Percentiles rank a stretch among this genome's conserved stretches.
These are phyloP conservation scores for Rhysida immarginata DNA, from an alignment of 1,140 invertebrate genomes.

Conservation along the genomic window DNA sequence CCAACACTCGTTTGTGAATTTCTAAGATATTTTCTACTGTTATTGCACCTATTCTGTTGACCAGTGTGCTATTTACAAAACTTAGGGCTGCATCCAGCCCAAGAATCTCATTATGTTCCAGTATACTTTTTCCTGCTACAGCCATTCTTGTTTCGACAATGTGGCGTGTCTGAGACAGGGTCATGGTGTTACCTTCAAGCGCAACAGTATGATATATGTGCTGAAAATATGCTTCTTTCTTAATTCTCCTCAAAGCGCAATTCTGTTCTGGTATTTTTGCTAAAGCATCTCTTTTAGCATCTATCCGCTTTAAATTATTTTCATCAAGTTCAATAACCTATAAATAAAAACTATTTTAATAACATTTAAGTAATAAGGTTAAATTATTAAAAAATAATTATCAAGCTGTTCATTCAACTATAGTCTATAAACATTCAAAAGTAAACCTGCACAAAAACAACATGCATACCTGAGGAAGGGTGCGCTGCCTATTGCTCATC, in stretches of 20 bases:
- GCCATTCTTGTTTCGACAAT: constrained; percentile 87
- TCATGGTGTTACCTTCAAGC: constrained; percentile 95
- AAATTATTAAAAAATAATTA: background rate
- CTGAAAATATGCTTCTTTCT: constrained; percentile 83
- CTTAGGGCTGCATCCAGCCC: constrained; percentile 88
- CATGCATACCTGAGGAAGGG: constrained; percentile 44
- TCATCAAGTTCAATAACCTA: constrained; percentile 75
- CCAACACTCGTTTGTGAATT: constrained; percentile 81
- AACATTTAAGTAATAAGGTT: background rate
- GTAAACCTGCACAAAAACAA: too few species aligned
- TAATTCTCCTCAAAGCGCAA: constrained; percentile 62
- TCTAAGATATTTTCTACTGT: constrained; percentile 74
- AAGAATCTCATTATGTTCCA: constrained; percentile 92
- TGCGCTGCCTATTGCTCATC: constrained; percentile 61
- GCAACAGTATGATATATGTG: constrained; percentile 96
- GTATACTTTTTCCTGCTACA: constrained; percentile 81
- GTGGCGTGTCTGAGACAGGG: constrained; percentile 75
- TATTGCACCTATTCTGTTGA: constrained; percentile 48
- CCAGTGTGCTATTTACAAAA: constrained; percentile 81
- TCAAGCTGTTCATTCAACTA: too few species aligned
- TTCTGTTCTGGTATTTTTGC: constrained; percentile 62
- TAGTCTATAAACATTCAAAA: too few species aligned
- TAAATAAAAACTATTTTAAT: background rate
- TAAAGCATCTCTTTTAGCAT: constrained; percentile 67
- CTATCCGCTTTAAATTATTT: constrained; percentile 58